phyloP scores from a whole-genome alignment of 2,888 invertebrate species.

The Cetonia aurata region DNA sequence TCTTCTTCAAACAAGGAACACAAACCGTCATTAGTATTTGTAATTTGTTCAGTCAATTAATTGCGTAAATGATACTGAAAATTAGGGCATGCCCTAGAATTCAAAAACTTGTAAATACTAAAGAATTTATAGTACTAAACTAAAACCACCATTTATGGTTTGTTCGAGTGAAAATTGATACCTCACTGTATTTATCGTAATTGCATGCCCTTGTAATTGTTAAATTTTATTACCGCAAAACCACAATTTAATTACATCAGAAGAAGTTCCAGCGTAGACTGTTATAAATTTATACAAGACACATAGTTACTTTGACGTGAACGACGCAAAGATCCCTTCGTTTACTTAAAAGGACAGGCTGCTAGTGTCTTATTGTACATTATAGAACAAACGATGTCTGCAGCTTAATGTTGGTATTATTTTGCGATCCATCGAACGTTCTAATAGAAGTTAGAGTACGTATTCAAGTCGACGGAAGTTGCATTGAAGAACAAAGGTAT shows the following conservation, averaged over 20 bases:
- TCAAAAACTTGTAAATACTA: too few species aligned
- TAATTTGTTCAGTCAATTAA: too few species aligned
- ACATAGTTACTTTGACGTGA: slow-evolving; percentile 15
- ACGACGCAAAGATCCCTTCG: slow-evolving; percentile 15
- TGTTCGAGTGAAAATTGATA: too few species aligned
- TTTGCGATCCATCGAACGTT: slow-evolving; percentile 17
- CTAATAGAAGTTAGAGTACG: slow-evolving; percentile 10
- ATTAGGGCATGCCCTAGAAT: too few species aligned
- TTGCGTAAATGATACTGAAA: too few species aligned
- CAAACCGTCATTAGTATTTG: too few species aligned
- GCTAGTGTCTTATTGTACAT: slow-evolving; percentile 10
- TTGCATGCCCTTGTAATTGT: slow-evolving; percentile 7
- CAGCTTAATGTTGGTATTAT: slow-evolving; percentile 35
- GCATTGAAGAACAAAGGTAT: slow-evolving; percentile 21
- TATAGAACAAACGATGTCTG: slow-evolving; percentile 29
- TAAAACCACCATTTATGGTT: too few species aligned
- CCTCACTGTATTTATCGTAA: too few species aligned
- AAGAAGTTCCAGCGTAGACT: not conserved
- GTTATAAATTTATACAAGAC: slow-evolving; percentile 20
- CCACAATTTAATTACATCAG: slow-evolving; percentile 5
- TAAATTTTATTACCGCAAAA: slow-evolving; percentile 14
- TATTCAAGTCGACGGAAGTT: slow-evolving; percentile 16
- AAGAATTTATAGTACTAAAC: too few species aligned
- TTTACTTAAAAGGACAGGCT: slow-evolving; percentile 26
- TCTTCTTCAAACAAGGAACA: too few species aligned